phyloP scores from a whole-genome alignment of 2,888 invertebrate species.

The Atethmia centrago region DNA sequence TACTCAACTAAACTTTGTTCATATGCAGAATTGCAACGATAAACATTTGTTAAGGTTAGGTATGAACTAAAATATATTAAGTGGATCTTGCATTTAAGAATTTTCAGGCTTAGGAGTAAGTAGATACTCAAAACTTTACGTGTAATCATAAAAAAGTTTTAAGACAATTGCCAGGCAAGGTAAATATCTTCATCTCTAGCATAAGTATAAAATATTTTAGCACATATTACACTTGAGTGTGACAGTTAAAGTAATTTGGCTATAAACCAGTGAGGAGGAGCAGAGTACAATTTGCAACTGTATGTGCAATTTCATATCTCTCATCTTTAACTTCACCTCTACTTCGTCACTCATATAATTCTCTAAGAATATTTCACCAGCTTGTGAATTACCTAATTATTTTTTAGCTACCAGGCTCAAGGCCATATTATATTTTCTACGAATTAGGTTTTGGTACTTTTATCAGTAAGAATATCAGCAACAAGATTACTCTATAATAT shows the following conservation, averaged over 20 bases:
- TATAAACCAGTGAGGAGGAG: conserved; percentile 26
- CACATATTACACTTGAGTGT: conserved; percentile 39
- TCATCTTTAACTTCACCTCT: background rate
- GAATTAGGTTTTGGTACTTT: background rate
- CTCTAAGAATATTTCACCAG: background rate
- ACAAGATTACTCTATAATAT: background rate
- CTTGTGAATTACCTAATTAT: background rate
- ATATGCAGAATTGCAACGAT: background rate
- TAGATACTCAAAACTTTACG: conserved; percentile 20
- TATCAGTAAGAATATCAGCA: background rate
- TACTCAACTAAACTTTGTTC: background rate
- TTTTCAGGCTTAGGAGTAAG: background rate
- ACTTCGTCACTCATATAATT: background rate
- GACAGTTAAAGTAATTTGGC: conserved; percentile 34
- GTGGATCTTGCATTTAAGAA: background rate
- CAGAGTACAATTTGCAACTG: conserved; percentile 28
- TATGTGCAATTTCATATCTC: conserved; percentile 6
- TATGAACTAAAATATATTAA: background rate
- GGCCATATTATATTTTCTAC: background rate
- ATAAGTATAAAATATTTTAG: conserved; percentile 46
- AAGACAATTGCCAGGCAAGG: conserved; percentile 25
- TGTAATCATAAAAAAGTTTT: conserved; percentile 40
- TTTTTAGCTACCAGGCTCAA: background rate
- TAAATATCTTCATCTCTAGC: conserved; percentile 10
- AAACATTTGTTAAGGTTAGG: background rate